Evolutionary conservation across 2,888 invertebrate species (phyloP).

Genomic region (Andrena trimmerana): DNA sequence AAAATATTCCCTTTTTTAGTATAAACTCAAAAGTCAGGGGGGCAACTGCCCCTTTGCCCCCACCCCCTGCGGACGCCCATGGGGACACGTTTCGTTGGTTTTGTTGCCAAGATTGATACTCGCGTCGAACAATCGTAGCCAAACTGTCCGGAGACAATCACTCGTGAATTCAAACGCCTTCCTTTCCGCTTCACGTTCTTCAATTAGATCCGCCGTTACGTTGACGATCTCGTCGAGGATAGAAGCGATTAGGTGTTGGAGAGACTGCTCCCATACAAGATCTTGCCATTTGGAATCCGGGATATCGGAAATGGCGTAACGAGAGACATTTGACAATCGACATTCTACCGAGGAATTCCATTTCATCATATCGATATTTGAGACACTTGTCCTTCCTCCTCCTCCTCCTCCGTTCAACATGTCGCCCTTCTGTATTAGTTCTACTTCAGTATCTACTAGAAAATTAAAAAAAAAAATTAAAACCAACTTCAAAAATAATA

Average conservation of each 20-base stretch:
- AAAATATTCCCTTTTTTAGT: too few relatives aligned
- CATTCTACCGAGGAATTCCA: not conserved
- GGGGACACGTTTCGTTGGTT: not conserved
- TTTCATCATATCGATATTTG: not conserved
- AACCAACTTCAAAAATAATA: too few relatives aligned
- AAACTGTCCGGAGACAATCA: conserved; percentile 54
- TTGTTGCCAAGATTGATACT: conserved; percentile 26
- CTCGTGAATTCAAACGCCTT: conserved; percentile 55
- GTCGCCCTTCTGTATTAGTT: not conserved
- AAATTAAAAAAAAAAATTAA: not conserved
- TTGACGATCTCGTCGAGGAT: conserved; percentile 68
- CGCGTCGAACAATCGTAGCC: conserved; percentile 47
- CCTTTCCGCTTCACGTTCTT: conserved; percentile 37
- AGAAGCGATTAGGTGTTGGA: conserved; percentile 44
- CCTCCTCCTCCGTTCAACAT: not conserved
- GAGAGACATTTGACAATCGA: not conserved
- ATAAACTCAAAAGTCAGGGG: too few relatives aligned
- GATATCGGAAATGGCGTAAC: conserved; percentile 43
- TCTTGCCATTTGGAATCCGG: conserved; percentile 58
- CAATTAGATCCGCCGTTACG: conserved; percentile 30
- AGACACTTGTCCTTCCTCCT: not conserved
- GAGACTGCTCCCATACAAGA: conserved; percentile 52
- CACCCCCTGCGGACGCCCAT: too few relatives aligned
- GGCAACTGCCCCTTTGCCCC: too few relatives aligned
- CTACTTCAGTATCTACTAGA: not conserved